These are phyloP conservation scores for Chironomus tepperi DNA, from an alignment of 1,140 invertebrate genomes.

Conservation along the genomic window DNA sequence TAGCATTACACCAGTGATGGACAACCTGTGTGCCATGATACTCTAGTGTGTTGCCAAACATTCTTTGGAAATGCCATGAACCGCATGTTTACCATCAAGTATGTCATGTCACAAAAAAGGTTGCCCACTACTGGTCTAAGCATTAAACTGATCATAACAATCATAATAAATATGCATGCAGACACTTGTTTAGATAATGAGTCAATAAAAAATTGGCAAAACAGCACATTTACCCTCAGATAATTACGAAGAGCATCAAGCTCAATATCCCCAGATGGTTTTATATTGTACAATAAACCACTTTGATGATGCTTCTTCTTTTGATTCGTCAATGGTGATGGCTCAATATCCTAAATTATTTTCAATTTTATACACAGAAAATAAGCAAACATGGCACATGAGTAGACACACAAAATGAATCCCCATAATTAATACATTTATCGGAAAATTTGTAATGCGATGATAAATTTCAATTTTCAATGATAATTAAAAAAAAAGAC, in stretches of 20 bases:
- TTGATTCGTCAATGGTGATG: background rate
- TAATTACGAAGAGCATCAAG: slow-evolving; percentile 15
- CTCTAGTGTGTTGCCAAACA: too few relatives aligned
- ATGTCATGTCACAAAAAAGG: too few relatives aligned
- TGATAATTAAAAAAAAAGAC: background rate
- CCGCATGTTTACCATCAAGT: too few relatives aligned
- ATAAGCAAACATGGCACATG: too few relatives aligned
- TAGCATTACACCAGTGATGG: too few relatives aligned
- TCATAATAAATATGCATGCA: too few relatives aligned
- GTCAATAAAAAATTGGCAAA: too few relatives aligned
- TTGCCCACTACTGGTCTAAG: too few relatives aligned
- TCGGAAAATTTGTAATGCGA: background rate
- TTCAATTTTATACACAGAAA: background rate
- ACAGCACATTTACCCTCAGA: slow-evolving; percentile 9
- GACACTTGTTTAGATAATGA: background rate
- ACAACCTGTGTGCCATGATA: too few relatives aligned
- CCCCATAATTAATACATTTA: background rate
- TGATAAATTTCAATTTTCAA: background rate
- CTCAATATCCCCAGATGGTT: slow-evolving; percentile 2
- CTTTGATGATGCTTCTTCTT: slow-evolving; percentile 18
- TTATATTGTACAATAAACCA: background rate
- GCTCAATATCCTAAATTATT: slow-evolving; percentile 10
- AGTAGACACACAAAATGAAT: too few relatives aligned
- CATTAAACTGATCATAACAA: too few relatives aligned
- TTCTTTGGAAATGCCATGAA: too few relatives aligned